Percentiles rank a stretch among this genome's conserved stretches.
Conservation (phyloP, 2,888 invertebrate genomes). For the Willowsia nigromaculata region DNA sequence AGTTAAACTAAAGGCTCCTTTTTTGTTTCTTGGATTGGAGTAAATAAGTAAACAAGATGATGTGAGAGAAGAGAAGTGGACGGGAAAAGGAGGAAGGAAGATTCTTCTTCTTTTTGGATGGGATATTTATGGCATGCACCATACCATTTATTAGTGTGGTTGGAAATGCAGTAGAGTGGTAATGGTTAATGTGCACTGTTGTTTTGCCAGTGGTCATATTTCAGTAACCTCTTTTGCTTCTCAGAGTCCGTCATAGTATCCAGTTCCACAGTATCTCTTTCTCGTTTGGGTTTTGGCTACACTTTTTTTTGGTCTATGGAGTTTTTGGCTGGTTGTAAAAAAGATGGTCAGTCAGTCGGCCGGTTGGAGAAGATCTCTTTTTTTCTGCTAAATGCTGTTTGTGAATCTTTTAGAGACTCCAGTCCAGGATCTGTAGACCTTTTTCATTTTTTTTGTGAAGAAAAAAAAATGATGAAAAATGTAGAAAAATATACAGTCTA, state of each 20-base stretch:
- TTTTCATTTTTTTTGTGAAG: neutral
- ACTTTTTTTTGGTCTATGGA: neutral
- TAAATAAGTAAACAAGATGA: conserved; percentile 25
- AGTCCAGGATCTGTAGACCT: neutral
- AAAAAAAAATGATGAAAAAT: neutral
- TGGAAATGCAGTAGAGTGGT: neutral
- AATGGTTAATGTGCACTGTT: neutral
- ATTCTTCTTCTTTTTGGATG: neutral
- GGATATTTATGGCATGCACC: conserved; percentile 28
- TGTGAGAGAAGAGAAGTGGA: neutral
- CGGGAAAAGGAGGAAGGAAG: neutral
- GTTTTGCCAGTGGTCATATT: neutral
- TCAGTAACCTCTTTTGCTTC: neutral
- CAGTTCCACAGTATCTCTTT: neutral
- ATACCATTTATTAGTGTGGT: neutral
- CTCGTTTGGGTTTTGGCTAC: neutral
- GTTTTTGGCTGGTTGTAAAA: neutral
- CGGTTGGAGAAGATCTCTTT: neutral
- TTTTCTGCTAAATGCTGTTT: no score
- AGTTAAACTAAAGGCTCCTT: neutral
- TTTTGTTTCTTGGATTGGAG: neutral
- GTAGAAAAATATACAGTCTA: no score
- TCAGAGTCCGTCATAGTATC: neutral
- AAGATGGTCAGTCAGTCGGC: neutral
- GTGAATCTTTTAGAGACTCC: neutral